A percentile compares a stretch with the other conserved stretches of the same genome.
Evolutionary conservation across 2,888 invertebrate species (phyloP).

Genomic region (Xanthorhoe designata): DNA sequence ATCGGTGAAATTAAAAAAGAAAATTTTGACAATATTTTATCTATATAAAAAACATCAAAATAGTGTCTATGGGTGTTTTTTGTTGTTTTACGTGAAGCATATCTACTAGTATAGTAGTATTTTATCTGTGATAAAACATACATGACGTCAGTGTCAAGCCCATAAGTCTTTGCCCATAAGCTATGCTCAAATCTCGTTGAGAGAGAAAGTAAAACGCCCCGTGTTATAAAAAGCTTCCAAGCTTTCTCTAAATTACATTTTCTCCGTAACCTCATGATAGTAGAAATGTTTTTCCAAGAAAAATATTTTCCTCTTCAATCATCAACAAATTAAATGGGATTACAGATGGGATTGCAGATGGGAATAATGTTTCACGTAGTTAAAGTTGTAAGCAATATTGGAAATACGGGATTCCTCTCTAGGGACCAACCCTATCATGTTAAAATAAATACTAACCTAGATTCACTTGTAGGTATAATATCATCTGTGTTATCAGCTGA

Average conservation of each 20-base stretch:
- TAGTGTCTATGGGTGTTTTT: no score
- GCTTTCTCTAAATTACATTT: not conserved
- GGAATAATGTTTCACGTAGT: conserved; percentile 22
- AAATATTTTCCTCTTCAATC: conserved; percentile 7
- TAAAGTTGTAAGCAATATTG: conserved; percentile 25
- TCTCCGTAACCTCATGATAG: not conserved
- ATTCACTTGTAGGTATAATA: not conserved
- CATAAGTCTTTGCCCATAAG: not conserved
- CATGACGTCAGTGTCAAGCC: not conserved
- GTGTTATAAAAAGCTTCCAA: not conserved
- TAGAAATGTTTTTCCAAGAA: conserved; percentile 9
- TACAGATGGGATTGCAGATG: conserved; percentile 9
- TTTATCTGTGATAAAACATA: no score
- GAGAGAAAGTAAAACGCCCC: not conserved
- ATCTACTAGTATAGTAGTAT: no score
- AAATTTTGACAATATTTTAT: no score
- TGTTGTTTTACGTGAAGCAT: no score
- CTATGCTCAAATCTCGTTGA: not conserved
- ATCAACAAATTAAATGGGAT: conserved; percentile 10
- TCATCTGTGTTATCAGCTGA: not conserved
- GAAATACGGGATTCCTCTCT: conserved; percentile 20
- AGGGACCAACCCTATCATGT: conserved; percentile 16
- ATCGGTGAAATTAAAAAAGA: no score
- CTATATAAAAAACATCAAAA: no score
- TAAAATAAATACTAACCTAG: conserved; percentile 7